A percentile compares a stretch with the other conserved stretches of the same genome.
phyloP scores from a whole-genome alignment of 2,113 vertebrate species.

The Barnardius zonarius region DNA sequence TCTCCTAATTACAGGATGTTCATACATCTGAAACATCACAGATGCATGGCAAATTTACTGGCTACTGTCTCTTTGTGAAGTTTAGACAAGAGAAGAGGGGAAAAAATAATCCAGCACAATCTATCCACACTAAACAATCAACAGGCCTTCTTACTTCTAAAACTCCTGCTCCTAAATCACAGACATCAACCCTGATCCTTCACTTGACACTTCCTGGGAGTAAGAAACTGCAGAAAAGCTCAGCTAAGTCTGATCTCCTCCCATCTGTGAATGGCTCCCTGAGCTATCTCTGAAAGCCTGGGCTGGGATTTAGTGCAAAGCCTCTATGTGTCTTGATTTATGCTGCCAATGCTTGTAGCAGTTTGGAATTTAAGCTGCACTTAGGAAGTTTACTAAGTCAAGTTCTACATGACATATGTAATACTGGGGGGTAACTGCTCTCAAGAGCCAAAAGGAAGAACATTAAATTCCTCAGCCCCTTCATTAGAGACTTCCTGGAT shows the following conservation, averaged over 20 bases:
- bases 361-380: background rate
- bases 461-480: background rate
- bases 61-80: background rate
- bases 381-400: background rate
- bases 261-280: background rate
- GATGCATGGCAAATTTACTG: background rate
- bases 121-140: background rate
- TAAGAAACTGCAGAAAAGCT: background rate
- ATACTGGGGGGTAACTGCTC: background rate
- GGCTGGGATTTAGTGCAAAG: background rate
- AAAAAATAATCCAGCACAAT: background rate
- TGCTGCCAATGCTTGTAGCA: background rate
- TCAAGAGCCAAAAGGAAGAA: background rate
- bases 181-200: background rate
- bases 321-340: background rate
- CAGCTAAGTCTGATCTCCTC: background rate
- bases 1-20: background rate
- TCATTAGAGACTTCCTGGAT: background rate
- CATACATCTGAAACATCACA: background rate
- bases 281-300: background rate
- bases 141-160: background rate
- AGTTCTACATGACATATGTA: background rate
- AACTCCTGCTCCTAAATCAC: background rate
- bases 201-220: background rate
- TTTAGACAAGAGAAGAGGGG: background rate